Conservation (phyloP, 2,797 vertebrate species). For the Onychomys torridus region DNA sequence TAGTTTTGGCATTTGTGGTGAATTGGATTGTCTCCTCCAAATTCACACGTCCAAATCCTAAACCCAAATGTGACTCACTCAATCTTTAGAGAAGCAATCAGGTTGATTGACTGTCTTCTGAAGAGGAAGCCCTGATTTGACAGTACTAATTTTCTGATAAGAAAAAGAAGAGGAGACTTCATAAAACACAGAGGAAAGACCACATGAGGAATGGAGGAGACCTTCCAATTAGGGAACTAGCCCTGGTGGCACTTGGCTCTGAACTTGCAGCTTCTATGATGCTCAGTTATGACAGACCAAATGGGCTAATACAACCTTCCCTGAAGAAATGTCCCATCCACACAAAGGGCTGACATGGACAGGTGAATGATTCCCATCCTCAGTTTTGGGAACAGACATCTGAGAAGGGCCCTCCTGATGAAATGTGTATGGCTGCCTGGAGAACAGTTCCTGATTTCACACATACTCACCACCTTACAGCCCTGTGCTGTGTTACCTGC, state of each 20-base stretch:
- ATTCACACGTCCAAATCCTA: neutral
- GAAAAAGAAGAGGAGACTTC: neutral
- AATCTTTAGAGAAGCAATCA: neutral
- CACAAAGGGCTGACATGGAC: neutral
- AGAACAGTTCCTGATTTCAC: neutral
- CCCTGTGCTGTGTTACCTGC: too few relatives aligned
- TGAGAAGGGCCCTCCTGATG: neutral
- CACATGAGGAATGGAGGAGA: neutral
- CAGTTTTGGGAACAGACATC: neutral
- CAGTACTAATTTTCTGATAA: neutral
- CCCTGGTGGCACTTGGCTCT: neutral
- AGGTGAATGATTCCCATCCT: neutral
- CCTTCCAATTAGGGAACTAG: neutral
- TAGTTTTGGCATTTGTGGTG: neutral
- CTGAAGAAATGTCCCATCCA: neutral
- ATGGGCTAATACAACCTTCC: neutral
- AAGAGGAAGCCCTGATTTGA: neutral
- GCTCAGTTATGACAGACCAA: neutral
- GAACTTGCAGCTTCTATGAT: neutral
- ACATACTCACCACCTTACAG: neutral
- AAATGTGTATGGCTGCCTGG: neutral
- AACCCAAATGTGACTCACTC: neutral
- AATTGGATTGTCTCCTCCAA: neutral
- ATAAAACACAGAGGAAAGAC: neutral
- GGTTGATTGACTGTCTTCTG: neutral